Conservation (phyloP, 2,888 invertebrate genomes). For the Scelioninae gen. 1 region DNA sequence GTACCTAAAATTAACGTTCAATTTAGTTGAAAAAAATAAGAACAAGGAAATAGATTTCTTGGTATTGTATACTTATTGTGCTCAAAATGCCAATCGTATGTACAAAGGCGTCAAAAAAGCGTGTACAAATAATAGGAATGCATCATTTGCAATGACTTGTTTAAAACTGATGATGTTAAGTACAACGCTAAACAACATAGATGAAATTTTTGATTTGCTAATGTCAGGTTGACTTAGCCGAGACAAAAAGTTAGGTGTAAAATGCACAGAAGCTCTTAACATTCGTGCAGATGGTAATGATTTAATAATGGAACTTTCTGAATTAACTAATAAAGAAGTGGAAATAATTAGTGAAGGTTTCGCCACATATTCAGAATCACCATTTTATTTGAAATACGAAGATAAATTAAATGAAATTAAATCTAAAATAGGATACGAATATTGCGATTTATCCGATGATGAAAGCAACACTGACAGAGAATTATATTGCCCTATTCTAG, state of each 20-base stretch:
- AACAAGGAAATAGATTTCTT: conserved; percentile 2
- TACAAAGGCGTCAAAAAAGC: neutral
- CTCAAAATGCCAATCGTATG: conserved; percentile 1
- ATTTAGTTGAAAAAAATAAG: neutral
- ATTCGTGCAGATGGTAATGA: neutral
- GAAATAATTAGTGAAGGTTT: neutral
- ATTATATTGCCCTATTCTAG: conserved; percentile 22
- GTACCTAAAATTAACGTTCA: conserved; percentile 1
- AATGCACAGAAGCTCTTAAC: neutral
- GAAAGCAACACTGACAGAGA: neutral
- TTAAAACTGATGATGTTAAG: conserved; percentile 24
- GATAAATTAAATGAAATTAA: neutral
- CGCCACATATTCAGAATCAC: neutral
- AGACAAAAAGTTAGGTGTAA: neutral
- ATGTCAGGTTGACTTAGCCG: neutral
- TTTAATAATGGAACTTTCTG: neutral
- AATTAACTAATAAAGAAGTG: neutral
- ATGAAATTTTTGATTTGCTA: conserved; percentile 17
- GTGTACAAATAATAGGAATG: neutral
- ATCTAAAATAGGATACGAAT: neutral
- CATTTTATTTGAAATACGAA: conserved; percentile 6
- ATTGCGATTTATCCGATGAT: neutral
- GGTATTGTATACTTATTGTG: conserved; percentile 9
- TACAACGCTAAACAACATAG: neutral
- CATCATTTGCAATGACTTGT: conserved; percentile 6